Evolutionary conservation across 2,797 vertebrate genomes (phyloP).

Genomic region (Darevskia nairensis): DNA sequence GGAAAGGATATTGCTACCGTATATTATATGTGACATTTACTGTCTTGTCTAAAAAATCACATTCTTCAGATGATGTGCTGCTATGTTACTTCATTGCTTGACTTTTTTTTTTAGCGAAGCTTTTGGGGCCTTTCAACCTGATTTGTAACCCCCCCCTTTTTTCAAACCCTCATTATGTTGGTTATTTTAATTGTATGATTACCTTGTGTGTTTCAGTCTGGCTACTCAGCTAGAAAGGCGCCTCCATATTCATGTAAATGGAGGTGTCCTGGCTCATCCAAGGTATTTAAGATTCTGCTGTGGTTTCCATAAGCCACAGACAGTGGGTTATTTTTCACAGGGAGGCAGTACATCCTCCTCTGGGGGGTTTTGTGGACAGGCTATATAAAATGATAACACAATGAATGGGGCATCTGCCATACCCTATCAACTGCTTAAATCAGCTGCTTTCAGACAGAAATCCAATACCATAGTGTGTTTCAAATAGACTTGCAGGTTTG

Average conservation of each 20-base stretch:
- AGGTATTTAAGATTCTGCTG: slow-evolving; percentile 77
- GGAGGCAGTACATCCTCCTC: slow-evolving; percentile 74
- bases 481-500: slow-evolving; percentile 70
- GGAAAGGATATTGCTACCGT: slow-evolving; percentile 54
- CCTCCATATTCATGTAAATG: slow-evolving; percentile 46
- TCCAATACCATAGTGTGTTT: slow-evolving; percentile 67
- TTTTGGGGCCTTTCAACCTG: slow-evolving; percentile 55
- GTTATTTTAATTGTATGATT: slow-evolving; percentile 67
- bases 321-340: slow-evolving; percentile 76
- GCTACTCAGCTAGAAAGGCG: slow-evolving; percentile 43
- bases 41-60: slow-evolving; percentile 53
- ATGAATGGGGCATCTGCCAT: slow-evolving; percentile 71
- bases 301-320: slow-evolving; percentile 73
- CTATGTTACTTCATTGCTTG: slow-evolving; percentile 57
- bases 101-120: slow-evolving; percentile 39
- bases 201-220: slow-evolving; percentile 49
- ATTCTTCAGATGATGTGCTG: slow-evolving; percentile 34
- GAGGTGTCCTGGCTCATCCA: slow-evolving; percentile 54
- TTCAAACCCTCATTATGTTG: slow-evolving; percentile 59
- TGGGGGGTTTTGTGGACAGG: slow-evolving; percentile 74
- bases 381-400: slow-evolving; percentile 78
- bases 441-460: slow-evolving; percentile 75
- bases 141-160: slow-evolving; percentile 39
- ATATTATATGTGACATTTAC: slow-evolving; percentile 64
- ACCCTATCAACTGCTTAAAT: slow-evolving; percentile 75